phyloP scores from a whole-genome alignment of 2,888 invertebrate species.

The Spilosoma lubricipeda region DNA sequence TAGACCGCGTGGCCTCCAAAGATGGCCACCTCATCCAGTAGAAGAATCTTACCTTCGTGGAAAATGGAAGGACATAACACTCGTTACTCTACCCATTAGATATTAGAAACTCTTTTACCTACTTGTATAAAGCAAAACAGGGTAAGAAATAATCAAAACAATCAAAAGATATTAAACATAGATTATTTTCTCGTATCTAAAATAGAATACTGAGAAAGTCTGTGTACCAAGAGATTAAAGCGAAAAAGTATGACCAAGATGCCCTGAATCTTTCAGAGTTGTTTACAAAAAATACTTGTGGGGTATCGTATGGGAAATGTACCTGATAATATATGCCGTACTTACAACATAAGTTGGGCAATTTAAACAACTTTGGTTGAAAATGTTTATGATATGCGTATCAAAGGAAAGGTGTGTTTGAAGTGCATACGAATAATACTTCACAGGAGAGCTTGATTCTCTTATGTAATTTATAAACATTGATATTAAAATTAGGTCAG shows the following conservation, averaged over 20 bases:
- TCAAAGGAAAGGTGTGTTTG: slow-evolving; percentile 38
- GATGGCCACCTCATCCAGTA: no score
- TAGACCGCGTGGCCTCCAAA: no score
- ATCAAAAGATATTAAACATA: background rate
- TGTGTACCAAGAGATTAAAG: background rate
- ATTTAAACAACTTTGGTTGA: slow-evolving; percentile 3
- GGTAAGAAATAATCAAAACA: background rate
- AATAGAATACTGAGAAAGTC: background rate
- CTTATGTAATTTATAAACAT: slow-evolving; percentile 10
- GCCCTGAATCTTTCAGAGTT: background rate
- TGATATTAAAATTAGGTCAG: background rate
- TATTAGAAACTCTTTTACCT: no score
- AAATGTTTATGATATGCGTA: slow-evolving; percentile 42
- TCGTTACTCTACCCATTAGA: no score
- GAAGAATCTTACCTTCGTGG: no score
- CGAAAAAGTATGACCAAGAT: background rate
- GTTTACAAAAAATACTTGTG: background rate
- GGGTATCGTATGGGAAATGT: background rate
- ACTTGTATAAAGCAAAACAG: background rate
- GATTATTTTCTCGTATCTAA: background rate
- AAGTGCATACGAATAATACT: slow-evolving; percentile 7
- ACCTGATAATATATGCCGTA: background rate
- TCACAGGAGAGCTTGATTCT: slow-evolving; percentile 3
- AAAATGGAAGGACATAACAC: no score
- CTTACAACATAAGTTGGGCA: slow-evolving; percentile 3